Base-by-base conservation (phyloP, 2,888 invertebrate species). In the Ferdinandea cuprea region DNA sequence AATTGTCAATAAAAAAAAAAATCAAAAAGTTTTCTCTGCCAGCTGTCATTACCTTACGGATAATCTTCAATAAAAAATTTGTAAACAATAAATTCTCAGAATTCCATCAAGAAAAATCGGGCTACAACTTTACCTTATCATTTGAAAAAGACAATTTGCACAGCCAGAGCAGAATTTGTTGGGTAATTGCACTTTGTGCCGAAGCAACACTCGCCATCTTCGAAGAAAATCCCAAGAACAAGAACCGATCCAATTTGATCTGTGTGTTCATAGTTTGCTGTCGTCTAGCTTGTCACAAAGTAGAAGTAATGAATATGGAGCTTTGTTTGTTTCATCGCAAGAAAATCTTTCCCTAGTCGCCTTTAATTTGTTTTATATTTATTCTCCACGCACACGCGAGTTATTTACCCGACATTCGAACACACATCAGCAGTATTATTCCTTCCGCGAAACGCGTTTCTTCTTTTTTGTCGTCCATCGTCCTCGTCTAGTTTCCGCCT, bases 281-380 rank as follows among this genome's bases (percentile, higher is more conserved):
- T 69, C 37, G 52, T 56, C 40, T 46, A 46, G 52, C 13, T 76
- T 37, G 50, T 19, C 48, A 56, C 50, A 9, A n/a, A 68, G 35
- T 35, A 68, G 69, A 79, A 74, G 78, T 84, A 79, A 84, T 79
- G 78, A 79, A 58, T 84, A 84, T 84, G 84, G 78, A 84, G 84
- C 54, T 48, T 73, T 58, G 84, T 84, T 84, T 74, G 58, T 84
- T 79, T 65, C 72, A 69, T 61, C 84, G 73, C 69, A 78, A 84
- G 73, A 83, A 83, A 83, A 83, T 72, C 40, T 72, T 66, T 17
- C 83, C 83, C 78, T 83, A 83, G 78, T 83, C 78, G 61, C 68
- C 32, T 72, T 59, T 81, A 59, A 69, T 48, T 81, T 48, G 2
- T 37, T 48, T n/a, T 30, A 5, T 30, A n/a, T 15, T 40, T 42